These are phyloP conservation scores for Graptemys geographica DNA, from an alignment of 2,797 vertebrate genomes.

Conservation along the genomic window DNA sequence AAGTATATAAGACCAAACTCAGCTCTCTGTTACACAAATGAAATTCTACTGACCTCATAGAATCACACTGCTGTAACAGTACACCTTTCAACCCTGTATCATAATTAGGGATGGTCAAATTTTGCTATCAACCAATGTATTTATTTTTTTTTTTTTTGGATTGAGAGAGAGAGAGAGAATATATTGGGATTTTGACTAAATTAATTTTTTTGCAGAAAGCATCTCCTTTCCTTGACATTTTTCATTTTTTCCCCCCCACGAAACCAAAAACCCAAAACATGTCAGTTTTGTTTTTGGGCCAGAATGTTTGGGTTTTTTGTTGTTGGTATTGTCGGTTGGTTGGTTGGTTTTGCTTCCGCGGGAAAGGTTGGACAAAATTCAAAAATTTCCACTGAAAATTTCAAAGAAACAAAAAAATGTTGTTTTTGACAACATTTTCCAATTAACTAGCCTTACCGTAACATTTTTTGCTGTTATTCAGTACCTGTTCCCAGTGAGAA, in stretches of 20 bases:
- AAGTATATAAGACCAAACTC: neutral
- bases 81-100: neutral
- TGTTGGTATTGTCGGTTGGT: neutral
- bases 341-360: neutral
- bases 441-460: neutral
- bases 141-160: too few relatives aligned
- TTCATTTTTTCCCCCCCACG: neutral
- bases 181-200: neutral
- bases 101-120: neutral
- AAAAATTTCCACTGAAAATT: neutral
- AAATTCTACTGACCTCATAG: neutral
- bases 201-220: too few relatives aligned
- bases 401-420: neutral
- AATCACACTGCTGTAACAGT: neutral
- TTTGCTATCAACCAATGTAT: neutral
- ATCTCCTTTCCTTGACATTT: neutral
- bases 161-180: neutral
- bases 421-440: neutral
- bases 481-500: neutral
- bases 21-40: neutral
- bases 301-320: neutral
- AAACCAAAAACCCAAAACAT: neutral
- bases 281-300: neutral
- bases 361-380: neutral
- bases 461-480: neutral